Base-by-base conservation (phyloP, 1,140 invertebrate species). In the Panonychus citri region DNA sequence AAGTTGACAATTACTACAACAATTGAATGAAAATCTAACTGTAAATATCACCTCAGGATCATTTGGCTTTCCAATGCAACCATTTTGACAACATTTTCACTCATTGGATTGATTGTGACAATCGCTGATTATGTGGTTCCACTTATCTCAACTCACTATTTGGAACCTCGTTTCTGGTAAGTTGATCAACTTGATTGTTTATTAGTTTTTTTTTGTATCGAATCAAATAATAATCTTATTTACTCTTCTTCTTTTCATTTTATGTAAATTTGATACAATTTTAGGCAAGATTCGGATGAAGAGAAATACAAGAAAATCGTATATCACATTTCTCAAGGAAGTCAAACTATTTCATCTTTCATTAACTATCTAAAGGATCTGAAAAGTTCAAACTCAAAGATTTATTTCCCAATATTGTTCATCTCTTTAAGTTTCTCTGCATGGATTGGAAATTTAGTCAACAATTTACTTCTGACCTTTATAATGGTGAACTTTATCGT, bases 381-480 rank as follows among this genome's bases (percentile, higher is more conserved):
- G 73, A 78, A 76, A 62, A 66, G 69, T 37, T 70, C 72, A 59
- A 78, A 77, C 61, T 80, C 82, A 3, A 78, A 77, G 65, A 66
- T 80, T 83, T 87, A 83, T 66, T 83, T 83, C 62, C 68, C 78
- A 48, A 71, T 77, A 46, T 76, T 81, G 7, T 77, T 82, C 60
- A 62, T 75, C 37, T 70, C 71, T 46, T 69, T 88, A 43, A 63
- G 77, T 43, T 61, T 76, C n/a, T 66, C 82, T 55, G 80, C 81
- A 30, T 89, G 81, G 81, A 71, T 88, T 66, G 83, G 85, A 30
- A 80, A 78, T 57, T 70, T 77, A 4, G 71, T 87, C 48, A 81
- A 87, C 66, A 89, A 88, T 68, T 68, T 85, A 42, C 75, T 88
- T 57, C 69, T 90, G 15, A 76, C 81, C 48, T 89, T 86, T 65